Conservation (phyloP, 2,888 invertebrate genomes). For the Pseudoips prasinana region DNA sequence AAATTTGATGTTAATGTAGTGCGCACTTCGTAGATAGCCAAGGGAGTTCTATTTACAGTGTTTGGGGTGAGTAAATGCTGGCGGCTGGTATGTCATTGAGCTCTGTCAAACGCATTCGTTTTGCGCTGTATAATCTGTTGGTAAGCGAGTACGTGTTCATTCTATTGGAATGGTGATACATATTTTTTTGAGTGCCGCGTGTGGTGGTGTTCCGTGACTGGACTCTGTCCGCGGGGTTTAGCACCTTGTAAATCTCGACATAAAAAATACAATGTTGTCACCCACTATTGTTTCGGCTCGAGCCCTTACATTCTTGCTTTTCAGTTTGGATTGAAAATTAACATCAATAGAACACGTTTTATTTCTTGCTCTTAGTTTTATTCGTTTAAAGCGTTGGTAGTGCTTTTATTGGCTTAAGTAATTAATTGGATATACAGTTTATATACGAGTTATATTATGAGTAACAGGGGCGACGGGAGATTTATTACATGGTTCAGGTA, state of each 20-base stretch:
- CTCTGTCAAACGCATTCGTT: constrained; percentile 10
- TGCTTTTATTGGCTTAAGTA: no score
- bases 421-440: no score
- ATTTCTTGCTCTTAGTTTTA: not conserved
- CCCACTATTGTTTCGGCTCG: constrained; percentile 43
- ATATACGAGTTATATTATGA: no score
- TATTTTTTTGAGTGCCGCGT: constrained; percentile 26
- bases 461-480: no score
- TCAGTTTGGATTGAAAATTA: constrained; percentile 42
- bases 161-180: constrained; percentile 22
- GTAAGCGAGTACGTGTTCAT: constrained; percentile 16
- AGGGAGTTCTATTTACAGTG: constrained; percentile 22
- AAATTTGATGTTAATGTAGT: constrained; percentile 50
- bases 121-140: not conserved
- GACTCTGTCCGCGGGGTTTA: constrained; percentile 55
- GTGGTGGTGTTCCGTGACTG: constrained; percentile 60
- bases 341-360: constrained; percentile 19
- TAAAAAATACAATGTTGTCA: constrained; percentile 73
- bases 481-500: no score
- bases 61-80: constrained; percentile 17
- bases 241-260: constrained; percentile 68
- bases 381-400: not conserved
- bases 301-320: constrained; percentile 44
- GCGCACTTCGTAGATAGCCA: constrained; percentile 35
- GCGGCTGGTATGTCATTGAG: constrained; percentile 4